Evolutionary conservation across 2,797 vertebrate species (phyloP), one percentile per base, ranked within the genome.

Genomic region (Enteromius mattozi): DNA sequence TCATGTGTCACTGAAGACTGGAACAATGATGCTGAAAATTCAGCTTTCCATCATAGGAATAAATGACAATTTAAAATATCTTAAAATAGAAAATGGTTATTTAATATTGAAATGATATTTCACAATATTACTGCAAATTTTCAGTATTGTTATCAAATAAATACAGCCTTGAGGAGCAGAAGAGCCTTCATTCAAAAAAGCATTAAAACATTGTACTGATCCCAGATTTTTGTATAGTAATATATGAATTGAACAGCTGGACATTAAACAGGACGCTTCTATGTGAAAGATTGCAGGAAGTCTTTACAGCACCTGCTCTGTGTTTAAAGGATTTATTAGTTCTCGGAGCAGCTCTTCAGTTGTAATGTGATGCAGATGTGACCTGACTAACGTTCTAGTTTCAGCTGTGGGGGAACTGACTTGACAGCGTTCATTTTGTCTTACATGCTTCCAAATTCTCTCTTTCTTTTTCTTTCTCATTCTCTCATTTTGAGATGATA

Each of bases 371-470:
- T 21, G 37, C 27, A 81, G 61, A 76, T 61, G 24, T 82, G 51
- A 45, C 51, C 76, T 30, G 72, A 85, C 59, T 59, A 66, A 30
- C 63, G 68, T 37, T 35, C 9, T 21, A 13, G 33, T 14, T 69
- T 54, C n/a, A 45, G 54, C 75, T 71, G 65, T 21, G 33, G 71
- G 33, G 71, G 40, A 81, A 65, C 37, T 21, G 71, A 37, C 45
- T 54, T 78, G 75, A 78, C 75, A 66, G n/a, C 47, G 78, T 49
- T 78, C 4, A 78, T 56, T 86, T 71, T 2, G 68, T 74, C 66
- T 70, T 70, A 61, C 54, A 63, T 71, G 40, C 54, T 40, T 82
- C 45, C 30, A 71, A 21, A 77, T 69, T 76, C 59, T 56, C 10
- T 78, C 3, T 0, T 33, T 37, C 6, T 56, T 40, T 33, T 27